Evolutionary conservation across 2,797 vertebrate species (phyloP).

Genomic region (Malurus splendens): DNA sequence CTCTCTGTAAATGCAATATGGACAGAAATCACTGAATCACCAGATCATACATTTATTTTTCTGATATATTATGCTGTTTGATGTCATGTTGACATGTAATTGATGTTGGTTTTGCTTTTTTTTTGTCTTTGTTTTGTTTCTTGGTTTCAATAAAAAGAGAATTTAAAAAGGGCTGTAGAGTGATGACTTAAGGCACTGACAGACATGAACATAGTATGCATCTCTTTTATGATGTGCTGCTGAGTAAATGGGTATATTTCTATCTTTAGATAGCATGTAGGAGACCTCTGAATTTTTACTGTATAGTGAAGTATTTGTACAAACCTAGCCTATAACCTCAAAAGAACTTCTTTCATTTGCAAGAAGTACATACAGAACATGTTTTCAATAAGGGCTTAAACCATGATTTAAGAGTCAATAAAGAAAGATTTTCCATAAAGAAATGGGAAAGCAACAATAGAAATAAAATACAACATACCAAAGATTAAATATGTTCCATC

Average conservation of each 20-base stretch:
- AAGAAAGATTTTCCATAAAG: constrained; percentile 50
- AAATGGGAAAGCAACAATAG: constrained; percentile 40
- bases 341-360: constrained; percentile 28
- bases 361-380: constrained; percentile 10
- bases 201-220: constrained; percentile 62
- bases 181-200: constrained; percentile 70
- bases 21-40: constrained; percentile 62
- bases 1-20: constrained; percentile 57
- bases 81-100: constrained; percentile 68
- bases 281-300: constrained; percentile 55
- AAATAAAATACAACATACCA: constrained; percentile 40
- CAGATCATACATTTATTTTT: constrained; percentile 64
- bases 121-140: constrained; percentile 70
- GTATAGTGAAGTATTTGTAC: constrained; percentile 50
- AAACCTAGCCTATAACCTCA: constrained; percentile 37
- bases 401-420: constrained; percentile 54
- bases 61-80: constrained; percentile 70
- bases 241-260: constrained; percentile 66
- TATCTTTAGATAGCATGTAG: constrained; percentile 65
- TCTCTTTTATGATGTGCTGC: constrained; percentile 70
- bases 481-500: constrained; percentile 40
- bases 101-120: constrained; percentile 62
- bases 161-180: constrained; percentile 58
- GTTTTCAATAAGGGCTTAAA: constrained; percentile 52
- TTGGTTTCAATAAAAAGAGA: constrained; percentile 69